Evolutionary conservation across 2,113 vertebrate genomes (phyloP), one percentile per base, ranked within the genome.

Genomic region (Pomatostomus ruficeps): DNA sequence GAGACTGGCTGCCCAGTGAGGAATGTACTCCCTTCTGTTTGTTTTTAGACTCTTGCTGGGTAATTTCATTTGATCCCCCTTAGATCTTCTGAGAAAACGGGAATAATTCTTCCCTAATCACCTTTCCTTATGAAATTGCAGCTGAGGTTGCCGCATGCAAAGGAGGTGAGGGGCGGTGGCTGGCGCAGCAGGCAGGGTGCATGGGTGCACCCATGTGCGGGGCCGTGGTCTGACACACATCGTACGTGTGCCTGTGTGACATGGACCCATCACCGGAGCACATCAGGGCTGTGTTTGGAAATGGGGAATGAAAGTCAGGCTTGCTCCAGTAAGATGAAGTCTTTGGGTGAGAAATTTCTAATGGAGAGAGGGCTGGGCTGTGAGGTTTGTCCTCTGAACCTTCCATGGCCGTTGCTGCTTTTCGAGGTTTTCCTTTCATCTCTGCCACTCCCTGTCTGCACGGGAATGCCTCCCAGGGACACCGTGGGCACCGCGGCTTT

Each of bases 11-110:
- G 49, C 86, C 43, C 20, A 11, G 18, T 2, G 4, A 74, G 73
- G 76, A 80, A 61, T 14, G 8, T n/a, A 8, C 59, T 80, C 89
- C 58, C 35, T 49, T 74, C 76, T 95, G 65, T 71, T 95, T 94
- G 87, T 89, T 89, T 92, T 88, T 51, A 73, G 87, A 74, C 40
- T 81, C 70, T 71, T 77, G 72, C 76, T 62, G 55, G 51, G 38
- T 74, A 81, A 71, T 77, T 94, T 86, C 84, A 46, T 74, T 81
- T 81, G 68, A 84, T 81, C 70, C 68, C 89, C 65, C 68, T 96
- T 87, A 91, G 89, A 89, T 92, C 91, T 91, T 91, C 80, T 78
- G 80, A 91, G 93, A 92, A 95, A 95, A 84, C 9, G 67, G 35
- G 55, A 81, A 46, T 96, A 87, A 89, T 95, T 78, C 43, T 89